A percentile compares a stretch with the other conserved stretches of the same genome.
Evolutionary conservation across 2,797 vertebrate genomes (phyloP).

Genomic region (Scolopax bukidnonensis): DNA sequence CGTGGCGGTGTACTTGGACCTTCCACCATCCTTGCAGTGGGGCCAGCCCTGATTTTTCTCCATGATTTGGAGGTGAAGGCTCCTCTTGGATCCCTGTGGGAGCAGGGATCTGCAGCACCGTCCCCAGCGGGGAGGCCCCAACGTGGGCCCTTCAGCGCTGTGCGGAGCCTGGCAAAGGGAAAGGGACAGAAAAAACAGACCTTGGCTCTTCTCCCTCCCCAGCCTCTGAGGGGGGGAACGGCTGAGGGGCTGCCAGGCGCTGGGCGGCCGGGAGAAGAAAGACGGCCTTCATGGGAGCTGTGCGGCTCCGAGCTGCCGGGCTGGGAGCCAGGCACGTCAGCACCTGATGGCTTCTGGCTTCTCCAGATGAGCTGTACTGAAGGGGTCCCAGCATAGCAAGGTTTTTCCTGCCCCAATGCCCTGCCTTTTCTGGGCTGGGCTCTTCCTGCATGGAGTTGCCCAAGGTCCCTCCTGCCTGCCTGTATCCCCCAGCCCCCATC

Average conservation of each 20-base stretch:
- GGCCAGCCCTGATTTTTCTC: neutral
- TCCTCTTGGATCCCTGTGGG: neutral
- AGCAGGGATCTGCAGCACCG: neutral
- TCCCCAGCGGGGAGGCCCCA: neutral
- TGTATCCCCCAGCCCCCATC: neutral
- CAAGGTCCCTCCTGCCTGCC: neutral
- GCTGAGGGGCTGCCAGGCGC: slow-evolving; percentile 15
- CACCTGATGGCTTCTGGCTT: slow-evolving; percentile 11
- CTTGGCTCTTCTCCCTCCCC: neutral
- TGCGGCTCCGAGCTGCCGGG: neutral
- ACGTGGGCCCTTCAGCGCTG: neutral
- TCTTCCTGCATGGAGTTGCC: neutral
- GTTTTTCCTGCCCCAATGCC: neutral
- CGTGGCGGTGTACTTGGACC: neutral
- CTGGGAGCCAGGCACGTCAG: slow-evolving; percentile 48
- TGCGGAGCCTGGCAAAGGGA: slow-evolving; percentile 17
- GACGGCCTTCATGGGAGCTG: neutral
- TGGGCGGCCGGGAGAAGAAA: slow-evolving; percentile 43
- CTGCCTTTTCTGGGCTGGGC: neutral
- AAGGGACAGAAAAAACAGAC: neutral
- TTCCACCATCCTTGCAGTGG: rapidly evolving
- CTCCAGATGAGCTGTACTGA: neutral
- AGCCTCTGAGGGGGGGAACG: rapidly evolving
- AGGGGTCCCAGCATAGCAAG: neutral
- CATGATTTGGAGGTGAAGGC: rapidly evolving